phyloP scores from a whole-genome alignment of 2,113 vertebrate species.

The Cottus gobio region DNA sequence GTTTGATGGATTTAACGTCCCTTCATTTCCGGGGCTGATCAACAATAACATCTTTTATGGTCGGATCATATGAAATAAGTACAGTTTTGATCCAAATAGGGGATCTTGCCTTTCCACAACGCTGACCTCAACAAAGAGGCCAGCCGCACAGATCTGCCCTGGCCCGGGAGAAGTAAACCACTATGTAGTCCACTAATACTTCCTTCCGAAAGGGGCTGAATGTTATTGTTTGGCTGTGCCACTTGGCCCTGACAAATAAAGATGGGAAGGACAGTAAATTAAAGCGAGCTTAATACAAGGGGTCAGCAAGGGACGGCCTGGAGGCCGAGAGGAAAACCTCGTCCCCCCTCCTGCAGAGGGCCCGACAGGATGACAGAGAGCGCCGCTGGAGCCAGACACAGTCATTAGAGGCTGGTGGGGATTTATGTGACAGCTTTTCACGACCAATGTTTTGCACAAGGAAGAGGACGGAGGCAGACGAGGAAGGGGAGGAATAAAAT shows the following conservation, averaged over 20 bases:
- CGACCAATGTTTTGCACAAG: slow-evolving; percentile 31
- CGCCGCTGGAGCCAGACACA: slow-evolving; percentile 40
- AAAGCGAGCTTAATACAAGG: slow-evolving; percentile 23
- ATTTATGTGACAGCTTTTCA: slow-evolving; percentile 57
- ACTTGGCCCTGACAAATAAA: slow-evolving; percentile 64
- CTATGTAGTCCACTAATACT: slow-evolving; percentile 65
- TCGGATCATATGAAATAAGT: slow-evolving; percentile 28
- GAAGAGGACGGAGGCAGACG: slow-evolving; percentile 26
- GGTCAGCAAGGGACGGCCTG: slow-evolving; percentile 28
- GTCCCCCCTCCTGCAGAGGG: slow-evolving; percentile 31
- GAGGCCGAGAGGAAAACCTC: slow-evolving; percentile 11
- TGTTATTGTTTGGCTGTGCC: slow-evolving; percentile 60
- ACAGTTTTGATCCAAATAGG: background rate
- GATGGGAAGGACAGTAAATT: slow-evolving; percentile 48
- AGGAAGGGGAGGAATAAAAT: slow-evolving; percentile 20
- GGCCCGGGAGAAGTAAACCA: slow-evolving; percentile 62
- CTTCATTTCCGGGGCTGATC: slow-evolving; percentile 15
- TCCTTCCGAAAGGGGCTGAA: slow-evolving; percentile 45
- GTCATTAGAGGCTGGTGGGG: slow-evolving; percentile 46
- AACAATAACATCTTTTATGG: slow-evolving; percentile 30
- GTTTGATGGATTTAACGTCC: slow-evolving; percentile 21
- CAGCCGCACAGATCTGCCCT: slow-evolving; percentile 41
- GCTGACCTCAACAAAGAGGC: slow-evolving; percentile 35
- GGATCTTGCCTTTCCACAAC: background rate
- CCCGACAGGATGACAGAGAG: slow-evolving; percentile 48